A percentile compares a stretch with the other conserved stretches of the same genome.
Evolutionary conservation across 92 coral and sea anemone genomes (phyloP).

Genomic region (Nematostella vectensis): DNA sequence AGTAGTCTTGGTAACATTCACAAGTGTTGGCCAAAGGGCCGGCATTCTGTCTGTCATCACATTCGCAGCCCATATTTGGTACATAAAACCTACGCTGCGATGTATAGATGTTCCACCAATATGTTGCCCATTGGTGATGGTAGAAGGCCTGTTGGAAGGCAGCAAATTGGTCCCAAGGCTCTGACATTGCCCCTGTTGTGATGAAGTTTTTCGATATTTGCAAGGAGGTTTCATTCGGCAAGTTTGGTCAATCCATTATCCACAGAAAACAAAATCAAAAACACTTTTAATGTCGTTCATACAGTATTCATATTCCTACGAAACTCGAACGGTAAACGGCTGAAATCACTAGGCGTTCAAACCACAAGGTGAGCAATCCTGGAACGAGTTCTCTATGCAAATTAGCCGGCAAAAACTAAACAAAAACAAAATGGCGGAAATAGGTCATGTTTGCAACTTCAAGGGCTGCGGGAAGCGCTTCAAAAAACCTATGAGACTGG

Average conservation of each 20-base stretch:
- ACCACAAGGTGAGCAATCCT: neutral
- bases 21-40: conserved; percentile 6
- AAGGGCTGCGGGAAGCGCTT: conserved; percentile 68
- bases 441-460: conserved; percentile 44
- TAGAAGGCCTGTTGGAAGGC: conserved; percentile 35
- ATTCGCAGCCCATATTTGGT: conserved; percentile 17
- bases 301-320: no score
- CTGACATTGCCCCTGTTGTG: no score
- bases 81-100: conserved; percentile 11
- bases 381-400: conserved; percentile 16
- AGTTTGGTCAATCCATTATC: no score
- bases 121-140: conserved; percentile 33
- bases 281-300: no score
- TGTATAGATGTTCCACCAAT: conserved; percentile 46
- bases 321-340: no score
- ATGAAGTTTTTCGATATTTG: no score
- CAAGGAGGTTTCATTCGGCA: no score
- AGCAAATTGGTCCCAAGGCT: no score
- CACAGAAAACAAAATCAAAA: no score
- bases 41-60: conserved; percentile 7
- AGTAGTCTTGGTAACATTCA: conserved; percentile 11
- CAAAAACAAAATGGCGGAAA: conserved; percentile 71
- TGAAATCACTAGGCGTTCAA: conserved; percentile 22
- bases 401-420: conserved; percentile 22
- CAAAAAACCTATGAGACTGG: conserved; percentile 39